Base-by-base conservation (phyloP, 2,113 vertebrate genomes). In the Amazona guildingii region DNA sequence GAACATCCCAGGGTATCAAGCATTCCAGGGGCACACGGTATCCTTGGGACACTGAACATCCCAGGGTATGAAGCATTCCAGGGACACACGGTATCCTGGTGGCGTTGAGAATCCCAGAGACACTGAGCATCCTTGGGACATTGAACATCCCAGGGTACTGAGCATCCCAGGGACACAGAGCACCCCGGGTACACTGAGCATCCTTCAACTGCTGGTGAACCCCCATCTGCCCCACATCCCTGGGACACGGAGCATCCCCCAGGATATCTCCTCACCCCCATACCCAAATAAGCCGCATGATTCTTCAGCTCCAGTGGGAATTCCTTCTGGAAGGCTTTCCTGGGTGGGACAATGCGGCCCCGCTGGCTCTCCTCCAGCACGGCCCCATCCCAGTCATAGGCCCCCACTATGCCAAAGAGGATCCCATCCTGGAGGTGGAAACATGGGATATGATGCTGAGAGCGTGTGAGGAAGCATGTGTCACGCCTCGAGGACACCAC, bases 371-470 rank as follows among this genome's bases (percentile, higher is more conserved):
- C 98, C 96, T 99, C 99, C 86, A 99, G 88, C 77, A 99, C 98
- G 0, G 98, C 98, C 5, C 99, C 99, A 0, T 99, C 98, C 99
- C 99, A 99, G 97, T 98, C 99, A 4, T 99, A 99, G 31, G 99
- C 99, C 11, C 99, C 99, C 18, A 99, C 99, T 92, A 98, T 99
- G 35, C 99, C 99, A 33, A 99, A 99, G 85, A 99, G 97, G 90
- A 99, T 98, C 25, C 99, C 99, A 8, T 99, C 99, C 99, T 99
- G 57, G 20, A 59, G 13, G 57, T 59, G 57, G 57, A 59, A 59
- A 59, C 57, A 59, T 15, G 57, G 57, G 20, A 59, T 59, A n/a
- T 10, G 33, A 59, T 1, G 2, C 1, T 4, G 25, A 7, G 6
- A 52, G 33, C 46, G 52, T 6, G 13, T 17, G 12, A 62, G 14